Evolutionary conservation across 2,113 vertebrate genomes (phyloP).

Genomic region (human (Homo sapiens)): DNA sequence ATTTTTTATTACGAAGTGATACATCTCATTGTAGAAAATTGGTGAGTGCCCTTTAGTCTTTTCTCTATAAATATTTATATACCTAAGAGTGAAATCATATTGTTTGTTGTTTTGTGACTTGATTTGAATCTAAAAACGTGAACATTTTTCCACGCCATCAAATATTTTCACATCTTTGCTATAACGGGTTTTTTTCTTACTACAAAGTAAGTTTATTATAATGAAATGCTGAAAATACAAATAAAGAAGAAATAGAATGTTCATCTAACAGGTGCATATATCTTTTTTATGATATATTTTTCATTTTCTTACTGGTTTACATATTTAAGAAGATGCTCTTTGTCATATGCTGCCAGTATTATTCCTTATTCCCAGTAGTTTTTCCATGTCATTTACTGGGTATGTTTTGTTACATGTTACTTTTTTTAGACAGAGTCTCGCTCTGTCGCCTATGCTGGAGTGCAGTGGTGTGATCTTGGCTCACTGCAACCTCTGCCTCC

Average conservation of each 20-base stretch:
- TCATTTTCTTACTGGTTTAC: slow-evolving; percentile 23
- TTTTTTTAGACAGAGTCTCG: neutral
- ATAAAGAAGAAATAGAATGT: neutral
- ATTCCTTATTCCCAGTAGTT: neutral
- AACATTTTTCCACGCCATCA: slow-evolving; percentile 31
- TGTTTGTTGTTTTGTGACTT: slow-evolving; percentile 16
- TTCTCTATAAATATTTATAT: slow-evolving; percentile 31
- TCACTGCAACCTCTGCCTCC: too few species aligned
- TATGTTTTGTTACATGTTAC: neutral
- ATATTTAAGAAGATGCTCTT: neutral
- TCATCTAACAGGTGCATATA: neutral
- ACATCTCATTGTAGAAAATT: neutral
- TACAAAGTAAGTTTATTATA: slow-evolving; percentile 3
- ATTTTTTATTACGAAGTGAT: neutral
- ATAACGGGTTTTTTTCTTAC: neutral
- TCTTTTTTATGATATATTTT: neutral
- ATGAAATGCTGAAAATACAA: slow-evolving; percentile 38
- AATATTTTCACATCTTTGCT: slow-evolving; percentile 8
- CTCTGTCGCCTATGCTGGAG: too few species aligned
- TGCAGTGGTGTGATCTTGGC: too few species aligned
- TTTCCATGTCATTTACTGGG: neutral
- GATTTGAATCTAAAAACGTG: slow-evolving; percentile 29
- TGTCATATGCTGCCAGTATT: neutral
- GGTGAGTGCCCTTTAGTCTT: neutral
- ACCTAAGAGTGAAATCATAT: neutral